Evolutionary conservation across 2,113 vertebrate species (phyloP).

Genomic region (Hypocryptadius cinnamomeus): DNA sequence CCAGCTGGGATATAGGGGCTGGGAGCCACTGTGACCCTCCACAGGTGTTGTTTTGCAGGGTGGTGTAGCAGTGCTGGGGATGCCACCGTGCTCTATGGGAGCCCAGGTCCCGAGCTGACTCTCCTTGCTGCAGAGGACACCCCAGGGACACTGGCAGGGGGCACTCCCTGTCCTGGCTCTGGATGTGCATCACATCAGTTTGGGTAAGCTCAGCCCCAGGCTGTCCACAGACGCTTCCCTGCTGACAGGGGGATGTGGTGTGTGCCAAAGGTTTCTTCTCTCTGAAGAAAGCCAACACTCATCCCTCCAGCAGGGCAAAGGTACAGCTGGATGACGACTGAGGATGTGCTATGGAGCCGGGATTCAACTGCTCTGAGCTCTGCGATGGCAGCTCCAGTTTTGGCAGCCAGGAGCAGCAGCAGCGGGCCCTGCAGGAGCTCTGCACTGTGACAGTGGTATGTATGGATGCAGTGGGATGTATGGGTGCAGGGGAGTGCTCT

Average conservation of each 20-base stretch:
- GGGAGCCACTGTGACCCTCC: not conserved
- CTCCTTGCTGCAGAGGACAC: rapidly evolving
- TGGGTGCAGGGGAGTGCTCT: not conserved
- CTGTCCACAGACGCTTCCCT: not conserved
- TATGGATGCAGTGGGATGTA: not conserved
- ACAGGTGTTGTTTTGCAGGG: not conserved
- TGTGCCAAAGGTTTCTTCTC: not conserved
- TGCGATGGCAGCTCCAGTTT: constrained; percentile 73
- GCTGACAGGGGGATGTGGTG: rapidly evolving
- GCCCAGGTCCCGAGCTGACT: not conserved
- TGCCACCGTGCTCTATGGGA: rapidly evolving
- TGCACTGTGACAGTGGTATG: constrained; percentile 80
- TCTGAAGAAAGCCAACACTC: not conserved
- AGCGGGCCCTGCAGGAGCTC: constrained; percentile 74
- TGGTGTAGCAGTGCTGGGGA: not conserved
- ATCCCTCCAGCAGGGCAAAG: not conserved
- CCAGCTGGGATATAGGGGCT: not conserved
- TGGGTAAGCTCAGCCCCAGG: not conserved
- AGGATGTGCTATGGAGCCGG: constrained; percentile 78
- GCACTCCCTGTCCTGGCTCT: not conserved
- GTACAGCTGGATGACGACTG: constrained; percentile 4
- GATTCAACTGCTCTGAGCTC: constrained; percentile 86
- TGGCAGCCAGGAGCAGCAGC: constrained; percentile 66
- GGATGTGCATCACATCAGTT: not conserved
- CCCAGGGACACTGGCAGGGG: not conserved